Evolutionary conservation across 2,113 vertebrate species (phyloP).

Genomic region (Grallaria varia): DNA sequence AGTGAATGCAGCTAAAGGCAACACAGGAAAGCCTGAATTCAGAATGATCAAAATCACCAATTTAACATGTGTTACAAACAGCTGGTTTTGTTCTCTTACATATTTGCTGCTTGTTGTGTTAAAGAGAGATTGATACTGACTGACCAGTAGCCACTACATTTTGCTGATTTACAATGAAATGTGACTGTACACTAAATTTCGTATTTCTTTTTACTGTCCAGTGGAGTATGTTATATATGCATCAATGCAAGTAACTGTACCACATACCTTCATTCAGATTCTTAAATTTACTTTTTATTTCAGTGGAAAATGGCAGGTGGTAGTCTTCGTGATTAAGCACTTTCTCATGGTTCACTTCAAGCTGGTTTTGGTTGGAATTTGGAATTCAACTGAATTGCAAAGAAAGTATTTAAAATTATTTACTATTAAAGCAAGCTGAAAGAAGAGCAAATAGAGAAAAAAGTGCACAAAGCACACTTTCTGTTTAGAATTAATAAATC

Average conservation of each 20-base stretch:
- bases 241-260: neutral
- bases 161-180: neutral
- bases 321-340: neutral
- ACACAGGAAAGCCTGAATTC: neutral
- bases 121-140: neutral
- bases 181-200: neutral
- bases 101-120: neutral
- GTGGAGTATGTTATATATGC: neutral
- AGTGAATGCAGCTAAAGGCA: neutral
- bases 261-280: neutral
- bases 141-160: neutral
- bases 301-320: slow-evolving; percentile 1
- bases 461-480: neutral
- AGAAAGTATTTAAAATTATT: neutral
- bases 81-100: neutral
- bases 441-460: neutral
- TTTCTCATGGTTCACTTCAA: neutral
- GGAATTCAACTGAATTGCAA: neutral
- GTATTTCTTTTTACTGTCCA: neutral
- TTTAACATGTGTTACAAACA: neutral
- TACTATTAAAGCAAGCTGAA: neutral
- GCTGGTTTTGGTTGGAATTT: neutral
- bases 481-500: neutral
- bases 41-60: neutral
- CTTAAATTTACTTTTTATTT: slow-evolving; percentile 4